These are phyloP conservation scores for Steinernema scapterisci DNA, from an alignment of 2,888 invertebrate species.

Conservation along the genomic window DNA sequence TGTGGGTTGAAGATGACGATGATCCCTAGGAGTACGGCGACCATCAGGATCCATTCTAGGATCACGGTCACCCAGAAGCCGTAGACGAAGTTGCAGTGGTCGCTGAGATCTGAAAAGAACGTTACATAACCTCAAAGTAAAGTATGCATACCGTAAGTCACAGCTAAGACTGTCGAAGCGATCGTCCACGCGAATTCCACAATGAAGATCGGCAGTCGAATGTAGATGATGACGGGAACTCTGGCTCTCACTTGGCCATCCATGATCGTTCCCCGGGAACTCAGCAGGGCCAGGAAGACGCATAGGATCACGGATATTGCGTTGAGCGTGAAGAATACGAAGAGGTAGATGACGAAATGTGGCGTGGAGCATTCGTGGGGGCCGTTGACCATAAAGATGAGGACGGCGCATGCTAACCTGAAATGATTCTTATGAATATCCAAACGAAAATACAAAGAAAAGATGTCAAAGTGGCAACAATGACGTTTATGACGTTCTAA, in stretches of 20 bases:
- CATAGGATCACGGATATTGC: constrained; percentile 44
- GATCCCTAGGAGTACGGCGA: constrained; percentile 55
- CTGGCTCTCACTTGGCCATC: constrained; percentile 77
- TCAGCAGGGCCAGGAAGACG: constrained; percentile 58
- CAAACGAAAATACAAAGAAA: not conserved
- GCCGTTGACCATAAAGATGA: constrained; percentile 55
- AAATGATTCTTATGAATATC: not conserved
- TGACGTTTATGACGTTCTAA: not conserved
- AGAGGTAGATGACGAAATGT: constrained; percentile 44
- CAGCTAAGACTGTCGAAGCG: constrained; percentile 77
- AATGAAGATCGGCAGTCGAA: constrained; percentile 78
- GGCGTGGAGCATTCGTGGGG: constrained; percentile 54
- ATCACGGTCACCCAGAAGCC: constrained; percentile 52
- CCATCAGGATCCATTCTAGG: constrained; percentile 61
- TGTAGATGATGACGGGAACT: constrained; percentile 77
- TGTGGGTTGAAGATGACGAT: constrained; percentile 56
- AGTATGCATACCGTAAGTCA: constrained; percentile 37
- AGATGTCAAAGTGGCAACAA: not conserved
- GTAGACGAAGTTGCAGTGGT: constrained; percentile 43
- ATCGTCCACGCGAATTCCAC: constrained; percentile 81
- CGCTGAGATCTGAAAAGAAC: constrained; percentile 21
- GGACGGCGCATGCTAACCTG: constrained; percentile 46
- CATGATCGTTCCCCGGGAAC: constrained; percentile 78
- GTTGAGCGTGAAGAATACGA: constrained; percentile 67
- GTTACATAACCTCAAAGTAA: not conserved